phyloP scores from a whole-genome alignment of 1,140 invertebrate species.

The Lerema accius region DNA sequence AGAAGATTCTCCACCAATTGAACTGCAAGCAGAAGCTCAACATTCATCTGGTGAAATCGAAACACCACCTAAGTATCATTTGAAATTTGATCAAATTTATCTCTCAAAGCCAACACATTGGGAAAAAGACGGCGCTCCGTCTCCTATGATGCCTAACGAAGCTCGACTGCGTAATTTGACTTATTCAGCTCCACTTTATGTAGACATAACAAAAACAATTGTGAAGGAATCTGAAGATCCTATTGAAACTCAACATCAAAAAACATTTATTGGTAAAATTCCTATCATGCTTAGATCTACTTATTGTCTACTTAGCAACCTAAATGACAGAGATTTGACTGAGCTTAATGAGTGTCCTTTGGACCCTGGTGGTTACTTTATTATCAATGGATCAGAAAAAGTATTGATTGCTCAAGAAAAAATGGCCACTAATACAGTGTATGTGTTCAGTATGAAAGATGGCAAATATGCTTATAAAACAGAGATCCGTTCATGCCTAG shows the following conservation, averaged over 20 bases:
- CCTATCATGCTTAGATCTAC: slow-evolving; percentile 99
- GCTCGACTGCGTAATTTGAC: slow-evolving; percentile 94
- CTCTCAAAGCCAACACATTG: slow-evolving; percentile 99
- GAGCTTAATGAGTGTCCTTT: slow-evolving; percentile 99
- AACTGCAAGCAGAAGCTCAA: slow-evolving; percentile 98
- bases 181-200: slow-evolving; percentile 98
- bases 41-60: slow-evolving; percentile 96
- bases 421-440: slow-evolving; percentile 99
- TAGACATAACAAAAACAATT: slow-evolving; percentile 98
- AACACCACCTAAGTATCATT: slow-evolving; percentile 93
- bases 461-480: slow-evolving; percentile 99
- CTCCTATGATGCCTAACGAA: slow-evolving; percentile 99
- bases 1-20: slow-evolving; percentile 98
- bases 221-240: slow-evolving; percentile 95
- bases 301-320: slow-evolving; percentile 96
- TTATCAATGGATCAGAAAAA: slow-evolving; percentile 98
- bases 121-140: slow-evolving; percentile 99
- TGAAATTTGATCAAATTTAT: slow-evolving; percentile 99
- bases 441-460: slow-evolving; percentile 99
- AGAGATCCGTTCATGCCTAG: slow-evolving; percentile 97
- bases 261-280: slow-evolving; percentile 99
- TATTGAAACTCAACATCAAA: slow-evolving; percentile 96
- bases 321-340: slow-evolving; percentile 98
- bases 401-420: slow-evolving; percentile 99
- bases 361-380: slow-evolving; percentile 98